Percentiles rank a stretch among this genome's conserved stretches.
phyloP scores from a whole-genome alignment of 2,113 vertebrate species.

The Gasterosteus nipponicus region DNA sequence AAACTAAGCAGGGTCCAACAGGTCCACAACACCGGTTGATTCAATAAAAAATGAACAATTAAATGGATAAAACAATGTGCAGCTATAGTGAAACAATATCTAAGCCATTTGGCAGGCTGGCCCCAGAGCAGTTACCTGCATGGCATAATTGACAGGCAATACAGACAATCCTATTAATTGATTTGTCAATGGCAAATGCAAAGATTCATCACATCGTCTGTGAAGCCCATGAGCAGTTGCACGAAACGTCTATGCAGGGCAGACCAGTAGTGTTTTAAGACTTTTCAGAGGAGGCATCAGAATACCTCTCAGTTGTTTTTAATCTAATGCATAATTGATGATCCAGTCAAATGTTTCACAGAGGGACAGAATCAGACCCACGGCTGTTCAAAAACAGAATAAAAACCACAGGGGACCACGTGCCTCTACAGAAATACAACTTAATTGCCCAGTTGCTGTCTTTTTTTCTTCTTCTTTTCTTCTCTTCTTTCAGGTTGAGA shows the following conservation, averaged over 20 bases:
- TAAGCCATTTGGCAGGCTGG: constrained; percentile 42
- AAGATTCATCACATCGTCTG: constrained; percentile 54
- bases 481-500: constrained; percentile 28
- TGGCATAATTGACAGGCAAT: constrained; percentile 71
- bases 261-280: constrained; percentile 42
- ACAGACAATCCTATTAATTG: constrained; percentile 69
- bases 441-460: constrained; percentile 28
- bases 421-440: constrained; percentile 19
- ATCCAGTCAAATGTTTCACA: constrained; percentile 13
- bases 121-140: constrained; percentile 64
- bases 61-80: constrained; percentile 34
- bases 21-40: too few relatives aligned
- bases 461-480: background rate
- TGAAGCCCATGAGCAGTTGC: constrained; percentile 41
- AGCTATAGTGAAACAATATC: constrained; percentile 45
- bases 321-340: constrained; percentile 35
- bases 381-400: constrained; percentile 21
- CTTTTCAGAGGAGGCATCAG: constrained; percentile 8
- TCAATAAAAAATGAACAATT: too few relatives aligned
- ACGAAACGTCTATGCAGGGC: constrained; percentile 23
- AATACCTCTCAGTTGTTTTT: constrained; percentile 29
- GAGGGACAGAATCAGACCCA: constrained; percentile 7
- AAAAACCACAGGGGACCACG: constrained; percentile 8
- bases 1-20: too few relatives aligned
- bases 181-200: constrained; percentile 68